Percentiles rank a stretch among this genome's conserved stretches.
Conservation (phyloP, 2,888 invertebrate genomes). For the Agrotis puta region DNA sequence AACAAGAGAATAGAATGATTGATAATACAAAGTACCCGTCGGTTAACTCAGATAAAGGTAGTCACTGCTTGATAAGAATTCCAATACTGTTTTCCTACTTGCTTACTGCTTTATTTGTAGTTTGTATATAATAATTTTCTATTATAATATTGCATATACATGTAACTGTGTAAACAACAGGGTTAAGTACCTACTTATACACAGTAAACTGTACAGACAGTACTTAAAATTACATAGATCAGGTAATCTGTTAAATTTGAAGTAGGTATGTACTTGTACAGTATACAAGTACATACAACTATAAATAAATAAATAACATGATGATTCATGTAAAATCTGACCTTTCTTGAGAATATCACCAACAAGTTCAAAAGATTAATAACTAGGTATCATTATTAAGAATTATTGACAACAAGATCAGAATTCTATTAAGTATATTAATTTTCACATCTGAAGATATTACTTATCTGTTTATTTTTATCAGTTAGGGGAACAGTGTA, state of each 20-base stretch:
- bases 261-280: too few relatives aligned
- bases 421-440: not conserved
- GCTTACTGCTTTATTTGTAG: not conserved
- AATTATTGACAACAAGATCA: not conserved
- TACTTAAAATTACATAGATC: too few relatives aligned
- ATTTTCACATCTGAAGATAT: not conserved
- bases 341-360: not conserved
- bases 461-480: too few relatives aligned
- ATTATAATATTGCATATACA: too few relatives aligned
- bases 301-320: too few relatives aligned
- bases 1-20: not conserved
- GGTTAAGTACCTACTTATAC: too few relatives aligned
- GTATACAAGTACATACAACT: too few relatives aligned
- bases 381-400: not conserved
- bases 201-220: too few relatives aligned
- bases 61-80: not conserved
- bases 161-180: too few relatives aligned
- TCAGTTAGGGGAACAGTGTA: too few relatives aligned
- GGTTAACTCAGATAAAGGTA: conserved; percentile 8
- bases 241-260: too few relatives aligned
- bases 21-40: not conserved
- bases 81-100: not conserved
- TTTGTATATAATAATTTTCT: too few relatives aligned
- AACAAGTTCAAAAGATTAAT: not conserved
- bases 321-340: not conserved